phyloP scores from a whole-genome alignment of 2,797 vertebrate genomes.

The Etheostoma nigrum region DNA sequence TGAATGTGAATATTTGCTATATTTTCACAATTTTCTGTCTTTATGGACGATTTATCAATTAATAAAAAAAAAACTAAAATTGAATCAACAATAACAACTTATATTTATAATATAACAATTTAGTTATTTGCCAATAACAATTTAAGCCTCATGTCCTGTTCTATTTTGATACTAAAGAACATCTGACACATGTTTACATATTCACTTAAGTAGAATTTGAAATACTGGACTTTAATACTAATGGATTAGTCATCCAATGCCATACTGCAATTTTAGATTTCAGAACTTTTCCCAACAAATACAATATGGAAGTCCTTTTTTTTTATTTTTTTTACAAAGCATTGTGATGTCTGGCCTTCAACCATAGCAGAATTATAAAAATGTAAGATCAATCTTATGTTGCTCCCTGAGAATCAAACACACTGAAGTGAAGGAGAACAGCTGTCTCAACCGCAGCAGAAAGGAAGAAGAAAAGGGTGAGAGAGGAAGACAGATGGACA shows the following conservation, averaged over 20 bases:
- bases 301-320: neutral
- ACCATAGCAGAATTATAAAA: neutral
- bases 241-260: no score
- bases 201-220: no score
- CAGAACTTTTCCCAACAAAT: neutral
- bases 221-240: no score
- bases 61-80: no score
- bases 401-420: slow-evolving; percentile 5
- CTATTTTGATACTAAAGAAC: no score
- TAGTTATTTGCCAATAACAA: no score
- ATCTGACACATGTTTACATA: no score
- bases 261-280: neutral
- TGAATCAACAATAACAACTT: no score
- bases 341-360: neutral
- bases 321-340: no score
- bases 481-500: neutral
- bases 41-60: neutral
- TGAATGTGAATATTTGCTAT: neutral
- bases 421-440: neutral
- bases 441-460: neutral
- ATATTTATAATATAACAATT: no score
- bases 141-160: no score
- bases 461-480: neutral
- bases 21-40: neutral
- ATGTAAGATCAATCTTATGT: neutral